These are phyloP conservation scores for Rambutsinella grinnellia DNA, from an alignment of 2,888 invertebrate species.

Conservation along the genomic window DNA sequence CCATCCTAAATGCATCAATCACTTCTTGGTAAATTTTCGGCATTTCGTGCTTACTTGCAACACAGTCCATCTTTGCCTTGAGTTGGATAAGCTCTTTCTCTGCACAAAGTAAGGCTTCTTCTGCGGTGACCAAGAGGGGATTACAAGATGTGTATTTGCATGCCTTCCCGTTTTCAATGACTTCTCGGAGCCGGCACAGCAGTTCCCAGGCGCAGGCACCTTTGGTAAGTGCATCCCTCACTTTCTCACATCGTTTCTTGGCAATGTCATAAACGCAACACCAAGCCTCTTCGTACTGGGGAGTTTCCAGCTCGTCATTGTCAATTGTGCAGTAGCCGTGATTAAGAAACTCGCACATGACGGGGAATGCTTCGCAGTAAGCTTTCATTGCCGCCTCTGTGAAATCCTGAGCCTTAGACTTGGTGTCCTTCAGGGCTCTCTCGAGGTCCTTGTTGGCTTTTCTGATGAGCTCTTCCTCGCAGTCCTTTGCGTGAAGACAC, in stretches of 20 bases:
- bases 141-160: conserved; percentile 65
- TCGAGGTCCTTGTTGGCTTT: conserved; percentile 64
- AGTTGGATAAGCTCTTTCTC: conserved; percentile 62
- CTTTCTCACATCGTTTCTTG: conserved; percentile 58
- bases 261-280: conserved; percentile 61
- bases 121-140: conserved; percentile 63
- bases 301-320: conserved; percentile 61
- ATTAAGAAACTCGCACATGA: conserved; percentile 61
- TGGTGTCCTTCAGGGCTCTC: conserved; percentile 63
- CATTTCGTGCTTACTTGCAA: conserved; percentile 59
- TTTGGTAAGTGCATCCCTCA: conserved; percentile 60
- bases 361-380: conserved; percentile 61
- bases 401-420: conserved; percentile 62
- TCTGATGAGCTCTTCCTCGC: conserved; percentile 63
- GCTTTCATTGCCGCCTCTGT: conserved; percentile 65
- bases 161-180: conserved; percentile 63
- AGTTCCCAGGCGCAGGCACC: conserved; percentile 65
- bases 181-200: conserved; percentile 62
- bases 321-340: conserved; percentile 63
- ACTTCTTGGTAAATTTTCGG: conserved; percentile 63
- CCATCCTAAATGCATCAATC: conserved; percentile 60
- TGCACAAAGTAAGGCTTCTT: conserved; percentile 61
- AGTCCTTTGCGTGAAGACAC: conserved; percentile 62
- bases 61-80: conserved; percentile 63
- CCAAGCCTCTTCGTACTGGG: conserved; percentile 65